Percentiles rank a stretch among this genome's conserved stretches.
These are phyloP conservation scores for Arctocebus calabarensis DNA, from an alignment of 2,797 vertebrate genomes.

Conservation along the genomic window DNA sequence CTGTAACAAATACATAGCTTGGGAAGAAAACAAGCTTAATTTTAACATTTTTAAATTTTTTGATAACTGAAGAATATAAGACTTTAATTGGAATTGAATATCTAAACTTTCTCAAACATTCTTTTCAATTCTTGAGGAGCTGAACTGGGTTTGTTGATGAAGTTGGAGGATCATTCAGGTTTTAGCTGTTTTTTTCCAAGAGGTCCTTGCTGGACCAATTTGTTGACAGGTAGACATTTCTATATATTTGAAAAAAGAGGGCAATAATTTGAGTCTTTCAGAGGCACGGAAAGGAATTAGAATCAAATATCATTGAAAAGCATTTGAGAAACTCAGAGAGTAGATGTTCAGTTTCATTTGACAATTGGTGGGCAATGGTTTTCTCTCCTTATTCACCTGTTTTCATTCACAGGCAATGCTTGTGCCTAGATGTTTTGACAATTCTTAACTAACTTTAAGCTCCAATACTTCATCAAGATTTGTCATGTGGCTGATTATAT, in stretches of 20 bases:
- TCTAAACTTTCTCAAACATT: neutral
- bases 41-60: constrained; percentile 46
- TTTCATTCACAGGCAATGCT: neutral
- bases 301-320: neutral
- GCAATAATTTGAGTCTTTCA: neutral
- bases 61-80: neutral
- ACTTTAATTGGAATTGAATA: neutral
- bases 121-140: neutral
- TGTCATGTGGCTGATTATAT: neutral
- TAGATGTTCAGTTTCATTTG: neutral
- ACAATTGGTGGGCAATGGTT: neutral
- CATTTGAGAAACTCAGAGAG: neutral
- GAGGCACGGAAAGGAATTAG: neutral
- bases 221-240: neutral
- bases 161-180: neutral
- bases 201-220: neutral
- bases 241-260: neutral
- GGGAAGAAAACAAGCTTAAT: neutral
- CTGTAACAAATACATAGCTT: neutral
- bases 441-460: neutral
- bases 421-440: neutral
- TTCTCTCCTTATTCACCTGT: neutral
- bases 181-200: constrained; percentile 42
- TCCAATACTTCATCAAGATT: neutral
- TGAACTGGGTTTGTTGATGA: neutral